Evolutionary conservation across 92 coral and sea anemone genomes (phyloP), one percentile per base, ranked within the genome.

Genomic region (Nematostella vectensis): DNA sequence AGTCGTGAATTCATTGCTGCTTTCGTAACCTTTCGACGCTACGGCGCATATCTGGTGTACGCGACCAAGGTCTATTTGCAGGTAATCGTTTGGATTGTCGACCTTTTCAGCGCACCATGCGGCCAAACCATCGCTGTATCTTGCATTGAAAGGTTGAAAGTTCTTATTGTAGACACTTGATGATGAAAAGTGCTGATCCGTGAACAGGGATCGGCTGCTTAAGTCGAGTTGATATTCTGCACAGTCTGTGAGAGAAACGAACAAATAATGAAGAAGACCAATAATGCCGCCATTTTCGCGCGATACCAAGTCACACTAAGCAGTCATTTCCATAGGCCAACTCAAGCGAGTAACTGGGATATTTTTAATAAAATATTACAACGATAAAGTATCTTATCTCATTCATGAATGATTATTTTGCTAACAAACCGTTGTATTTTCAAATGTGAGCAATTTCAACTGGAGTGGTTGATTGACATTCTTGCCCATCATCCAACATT

Each of bases 41-140:
- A 61, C 58, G 25, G 70, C 69, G 44, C 78, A 62, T 11, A 71
- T 47, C 11, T 44, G 43, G 23, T 45, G 47, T 49, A 54, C 45
- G 17, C 43, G 4, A 15, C 55, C 55, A n/a, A 71, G 49, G 31
- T 71, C 51, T 8, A 45, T 45, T 17, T 45, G 51, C 12, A 45
- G 21, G 21, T 45, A 45, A 17, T 45, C 51, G 17, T 45, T 45
- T 11, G 12, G 12, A 22, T 45, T 45, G 51, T 45, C 21, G 4
- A 4, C 18, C 4, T 6, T 45, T 19, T 45, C 4, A 9, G 51
- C 17, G 18, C 4, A 4, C 51, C 51, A 45, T 10, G 4, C 51
- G 4, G 51, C 21, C 23, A 8, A 15, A 36, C 15, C 9, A 8
- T 11, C 51, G 18, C 23, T 19, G 51, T 45, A 45, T 45, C 51